Conservation (phyloP, 2,797 vertebrate genomes). For the Trichosurus vulpecula region DNA sequence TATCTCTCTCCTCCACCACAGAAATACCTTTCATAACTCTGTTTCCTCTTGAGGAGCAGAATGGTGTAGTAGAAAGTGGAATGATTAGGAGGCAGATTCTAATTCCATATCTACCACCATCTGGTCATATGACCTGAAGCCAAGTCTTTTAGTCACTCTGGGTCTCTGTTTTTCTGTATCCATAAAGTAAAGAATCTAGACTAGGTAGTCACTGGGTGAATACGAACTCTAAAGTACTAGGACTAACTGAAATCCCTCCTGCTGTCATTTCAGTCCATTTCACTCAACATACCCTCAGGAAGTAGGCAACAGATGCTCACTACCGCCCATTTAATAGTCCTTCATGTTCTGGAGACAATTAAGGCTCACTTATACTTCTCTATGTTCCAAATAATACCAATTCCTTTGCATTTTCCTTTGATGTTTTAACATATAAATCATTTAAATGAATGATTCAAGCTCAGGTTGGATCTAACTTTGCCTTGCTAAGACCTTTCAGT, state of each 20-base stretch:
- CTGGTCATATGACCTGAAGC: background rate
- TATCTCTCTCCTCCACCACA: background rate
- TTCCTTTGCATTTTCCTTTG: conserved; percentile 13
- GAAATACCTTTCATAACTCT: background rate
- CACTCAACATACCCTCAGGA: conserved; percentile 48
- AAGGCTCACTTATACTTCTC: conserved; percentile 36
- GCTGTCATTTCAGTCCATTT: background rate
- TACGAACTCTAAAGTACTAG: background rate
- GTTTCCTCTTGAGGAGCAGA: background rate
- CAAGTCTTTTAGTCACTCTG: background rate
- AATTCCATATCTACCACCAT: background rate
- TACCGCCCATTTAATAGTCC: conserved; percentile 32
- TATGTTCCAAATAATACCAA: conserved; percentile 60
- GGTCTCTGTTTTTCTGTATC: background rate
- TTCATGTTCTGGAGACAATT: conserved; percentile 50
- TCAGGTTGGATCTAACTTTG: conserved; percentile 12
- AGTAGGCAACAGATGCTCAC: conserved; percentile 40
- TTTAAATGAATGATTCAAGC: conserved; percentile 50
- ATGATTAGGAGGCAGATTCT: background rate
- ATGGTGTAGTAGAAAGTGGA: background rate
- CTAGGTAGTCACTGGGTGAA: background rate
- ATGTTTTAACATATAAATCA: conserved; percentile 45
- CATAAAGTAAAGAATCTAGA: background rate
- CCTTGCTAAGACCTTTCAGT: background rate
- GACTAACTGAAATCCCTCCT: background rate